phyloP scores from a whole-genome alignment of 2,797 vertebrate species.

The Gadopsis marmoratus region DNA sequence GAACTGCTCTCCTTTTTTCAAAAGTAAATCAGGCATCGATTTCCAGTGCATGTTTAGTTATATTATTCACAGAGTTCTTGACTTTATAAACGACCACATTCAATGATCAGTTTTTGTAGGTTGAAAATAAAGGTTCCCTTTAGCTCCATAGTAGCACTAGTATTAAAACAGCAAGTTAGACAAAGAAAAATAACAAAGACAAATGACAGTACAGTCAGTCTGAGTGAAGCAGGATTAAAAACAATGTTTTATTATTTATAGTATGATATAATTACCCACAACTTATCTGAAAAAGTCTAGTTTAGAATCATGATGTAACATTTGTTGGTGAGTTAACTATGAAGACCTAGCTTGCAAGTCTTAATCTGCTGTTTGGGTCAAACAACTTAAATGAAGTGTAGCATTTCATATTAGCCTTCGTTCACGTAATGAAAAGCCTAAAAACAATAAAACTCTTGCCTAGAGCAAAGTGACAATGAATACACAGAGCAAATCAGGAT shows the following conservation, averaged over 20 bases:
- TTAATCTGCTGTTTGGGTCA: conserved; percentile 35
- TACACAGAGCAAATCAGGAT: conserved; percentile 15
- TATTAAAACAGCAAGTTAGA: conserved; percentile 29
- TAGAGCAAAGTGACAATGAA: conserved; percentile 48
- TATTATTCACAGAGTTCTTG: too few relatives aligned
- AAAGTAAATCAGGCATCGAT: conserved; percentile 34
- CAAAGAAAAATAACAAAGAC: background rate
- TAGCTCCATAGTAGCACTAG: conserved; percentile 71
- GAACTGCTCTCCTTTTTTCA: conserved; percentile 41
- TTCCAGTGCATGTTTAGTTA: conserved; percentile 55
- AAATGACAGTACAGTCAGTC: conserved; percentile 9
- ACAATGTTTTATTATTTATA: conserved; percentile 8
- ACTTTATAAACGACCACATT: conserved; percentile 27
- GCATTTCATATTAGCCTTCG: conserved; percentile 47
- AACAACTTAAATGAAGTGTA: conserved; percentile 43
- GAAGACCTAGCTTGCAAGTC: conserved; percentile 6
- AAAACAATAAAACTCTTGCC: conserved; percentile 41
- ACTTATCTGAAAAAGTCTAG: background rate
- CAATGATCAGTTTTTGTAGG: conserved; percentile 31
- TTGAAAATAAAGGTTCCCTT: conserved; percentile 39
- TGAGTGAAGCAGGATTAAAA: conserved; percentile 27
- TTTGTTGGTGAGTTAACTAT: conserved; percentile 30
- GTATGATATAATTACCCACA: background rate
- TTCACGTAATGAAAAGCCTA: conserved; percentile 35
- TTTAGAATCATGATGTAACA: conserved; percentile 7